Base-by-base conservation (phyloP, 35 echinoderm and acorn worm species). In the Apostichopus parvimensis region DNA sequence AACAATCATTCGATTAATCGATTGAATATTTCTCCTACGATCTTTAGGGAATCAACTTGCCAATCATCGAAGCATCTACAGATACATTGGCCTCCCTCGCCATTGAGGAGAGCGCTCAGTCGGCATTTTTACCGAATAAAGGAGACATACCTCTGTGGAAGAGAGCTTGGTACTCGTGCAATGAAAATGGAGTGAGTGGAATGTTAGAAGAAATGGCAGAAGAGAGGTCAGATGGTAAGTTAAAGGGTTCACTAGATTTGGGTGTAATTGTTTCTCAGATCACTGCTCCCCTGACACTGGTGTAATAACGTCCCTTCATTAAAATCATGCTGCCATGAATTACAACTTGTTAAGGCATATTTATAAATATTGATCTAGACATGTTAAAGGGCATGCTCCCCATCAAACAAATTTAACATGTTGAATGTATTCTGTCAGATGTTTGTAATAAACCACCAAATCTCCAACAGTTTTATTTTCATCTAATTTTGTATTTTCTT, bases 161-260 rank as follows among this genome's bases (percentile, higher is more conserved):
- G 90, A 89, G 94, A 80, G 93, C 93, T 20, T 93, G 93, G 93
- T 94, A 96, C 76, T 71, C 93, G 14, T 99, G 89, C 91, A 73
- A 90, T 15, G 97, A 96, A 54, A 93, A 96, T 94, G 97, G 97
- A 5, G 52, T 96, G 55, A 86, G 57, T 53, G 97, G 93, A 25
- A 92, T 96, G 89, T 83, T 99, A 58, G 95, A 99, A 53, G 94
- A 96, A 65, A 82, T 99, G 28, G 86, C 95, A 73, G 90, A 93
- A 15, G 92, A 76, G 14, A 86, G 92, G 8, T 52, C 66, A 78
- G 77, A 94, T 83, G 91, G 90, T 94, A 79, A 73, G 70, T 88
- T 21, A 28, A 28, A 1, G 26, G 26, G 26, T 28, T 25, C 24
- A 25, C 24, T 25, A 25, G 24, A 25, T 25, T 25, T 0, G 24